Evolutionary conservation across 2,888 invertebrate genomes (phyloP), one percentile per base, ranked within the genome.

Genomic region (Catotricha subobsoleta): DNA sequence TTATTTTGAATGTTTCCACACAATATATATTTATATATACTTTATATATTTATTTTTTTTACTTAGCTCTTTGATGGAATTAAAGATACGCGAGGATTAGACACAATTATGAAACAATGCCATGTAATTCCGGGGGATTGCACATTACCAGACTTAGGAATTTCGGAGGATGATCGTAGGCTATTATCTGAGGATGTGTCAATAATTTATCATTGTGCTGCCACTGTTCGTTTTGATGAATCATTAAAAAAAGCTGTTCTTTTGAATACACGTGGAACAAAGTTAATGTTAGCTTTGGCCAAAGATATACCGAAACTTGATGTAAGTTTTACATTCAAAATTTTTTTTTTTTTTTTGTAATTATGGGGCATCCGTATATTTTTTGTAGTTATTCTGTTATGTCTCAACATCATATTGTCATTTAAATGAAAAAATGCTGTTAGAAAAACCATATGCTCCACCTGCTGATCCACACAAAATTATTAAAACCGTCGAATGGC

Each of bases 331-430:
- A 20, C 6, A 19, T 20, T 37, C n/a, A 10, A 30, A 19, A 30
- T 36, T 18, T 42, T 5, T 23, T n/a, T 16, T 23, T 12, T 16
- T 9, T 13, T n/a, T 23, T 21, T 20, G 4, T 16, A 34, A 12
- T 34, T 13, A 4, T 34, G 19, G 6, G 19, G 13, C 13, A 35
- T 15, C 12, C 16, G 16, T 16, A 46, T 13, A 48, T 47, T 36
- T 43, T 39, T 51, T 52, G 7, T 59, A 76, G 74, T 62, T 80
- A 3, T 74, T 81, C 55, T 68, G 75, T 37, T 80, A 92, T 59
- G 72, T 91, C 6, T 91, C 91, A 2, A 91, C 92, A 0, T 78
- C 91, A 0, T 92, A 90, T 60, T 87, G 91, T 52, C 92, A 94
- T 57, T 73, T 92, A 43, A 76, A 86, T 53, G 76, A 81, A 55